A percentile compares a stretch with the other conserved stretches of the same genome.
These are phyloP conservation scores for Pseudorhiza aurosa DNA, from an alignment of 30 jellyfish, hydroid and myxozoan genomes.

Conservation along the genomic window DNA sequence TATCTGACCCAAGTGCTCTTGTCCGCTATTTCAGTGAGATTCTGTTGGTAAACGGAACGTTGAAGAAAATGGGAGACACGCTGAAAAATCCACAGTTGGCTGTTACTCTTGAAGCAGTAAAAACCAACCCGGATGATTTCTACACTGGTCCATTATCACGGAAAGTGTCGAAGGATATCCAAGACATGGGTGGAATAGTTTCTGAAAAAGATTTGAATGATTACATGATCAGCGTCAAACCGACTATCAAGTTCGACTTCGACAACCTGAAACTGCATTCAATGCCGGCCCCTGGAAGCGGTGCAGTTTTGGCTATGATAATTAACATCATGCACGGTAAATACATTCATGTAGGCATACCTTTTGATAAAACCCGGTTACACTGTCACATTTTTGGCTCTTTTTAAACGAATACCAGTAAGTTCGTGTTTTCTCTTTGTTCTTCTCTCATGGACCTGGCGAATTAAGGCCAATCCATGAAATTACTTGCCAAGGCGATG, in stretches of 20 bases:
- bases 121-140: constrained; percentile 44
- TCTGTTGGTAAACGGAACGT: constrained; percentile 56
- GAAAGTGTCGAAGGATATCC: constrained; percentile 60
- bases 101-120: constrained; percentile 51
- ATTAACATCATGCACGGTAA: constrained; percentile 86
- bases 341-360: neutral
- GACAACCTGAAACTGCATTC: constrained; percentile 59
- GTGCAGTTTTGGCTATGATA: constrained; percentile 93
- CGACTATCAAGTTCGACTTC: constrained; percentile 24
- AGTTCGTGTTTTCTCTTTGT: too few relatives aligned
- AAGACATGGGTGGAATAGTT: constrained; percentile 33
- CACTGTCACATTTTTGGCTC: too few relatives aligned
- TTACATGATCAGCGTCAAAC: constrained; percentile 42
- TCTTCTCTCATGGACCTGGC: too few relatives aligned
- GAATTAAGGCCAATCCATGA: too few relatives aligned
- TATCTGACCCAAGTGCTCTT: too few relatives aligned
- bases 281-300: constrained; percentile 95
- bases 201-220: constrained; percentile 57
- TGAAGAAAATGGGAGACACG: constrained; percentile 65
- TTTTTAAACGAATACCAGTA: too few relatives aligned
- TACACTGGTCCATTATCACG: constrained; percentile 79
- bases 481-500: too few relatives aligned
- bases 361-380: too few relatives aligned
- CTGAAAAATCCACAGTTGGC: constrained; percentile 70
- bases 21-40: constrained; percentile 59